These are phyloP conservation scores for Misgurnus mizolepis DNA, from an alignment of 2,113 vertebrate species.

Conservation along the genomic window DNA sequence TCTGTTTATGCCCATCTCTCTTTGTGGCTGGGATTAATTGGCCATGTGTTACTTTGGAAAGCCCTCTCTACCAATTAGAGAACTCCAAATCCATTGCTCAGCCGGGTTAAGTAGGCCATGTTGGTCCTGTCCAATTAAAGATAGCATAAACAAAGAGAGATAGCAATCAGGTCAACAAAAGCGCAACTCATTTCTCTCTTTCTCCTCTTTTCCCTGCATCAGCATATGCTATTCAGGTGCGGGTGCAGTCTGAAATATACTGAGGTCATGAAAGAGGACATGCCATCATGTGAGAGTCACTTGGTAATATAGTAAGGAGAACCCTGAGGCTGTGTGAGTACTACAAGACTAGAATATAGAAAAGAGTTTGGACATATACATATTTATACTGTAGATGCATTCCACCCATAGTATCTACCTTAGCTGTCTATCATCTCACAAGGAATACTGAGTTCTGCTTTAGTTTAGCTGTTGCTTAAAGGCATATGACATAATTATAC, in stretches of 20 bases:
- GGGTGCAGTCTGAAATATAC: neutral
- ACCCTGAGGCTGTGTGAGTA: neutral
- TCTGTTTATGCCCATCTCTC: neutral
- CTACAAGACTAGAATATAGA: neutral
- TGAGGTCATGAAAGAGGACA: constrained; percentile 22
- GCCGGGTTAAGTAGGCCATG: constrained; percentile 59
- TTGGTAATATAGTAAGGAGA: constrained; percentile 1
- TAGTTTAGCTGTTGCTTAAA: neutral
- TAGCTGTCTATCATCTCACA: neutral
- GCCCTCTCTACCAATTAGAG: constrained; percentile 56
- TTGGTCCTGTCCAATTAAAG: constrained; percentile 57
- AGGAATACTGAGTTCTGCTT: neutral
- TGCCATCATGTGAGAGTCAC: constrained; percentile 1
- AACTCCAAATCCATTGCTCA: constrained; percentile 45
- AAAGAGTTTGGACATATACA: neutral
- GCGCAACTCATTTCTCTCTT: constrained; percentile 4
- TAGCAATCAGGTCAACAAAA: constrained; percentile 45
- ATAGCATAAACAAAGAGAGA: constrained; percentile 37
- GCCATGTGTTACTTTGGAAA: constrained; percentile 47
- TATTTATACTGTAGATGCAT: constrained; percentile 7
- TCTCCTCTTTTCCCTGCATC: constrained; percentile 24
- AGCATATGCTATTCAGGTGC: constrained; percentile 31
- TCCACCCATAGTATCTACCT: neutral
- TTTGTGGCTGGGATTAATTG: constrained; percentile 54
- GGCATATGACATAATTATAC: neutral